Evolutionary conservation across 2,888 invertebrate species (phyloP).

Genomic region (Amphimallon solstitiale): DNA sequence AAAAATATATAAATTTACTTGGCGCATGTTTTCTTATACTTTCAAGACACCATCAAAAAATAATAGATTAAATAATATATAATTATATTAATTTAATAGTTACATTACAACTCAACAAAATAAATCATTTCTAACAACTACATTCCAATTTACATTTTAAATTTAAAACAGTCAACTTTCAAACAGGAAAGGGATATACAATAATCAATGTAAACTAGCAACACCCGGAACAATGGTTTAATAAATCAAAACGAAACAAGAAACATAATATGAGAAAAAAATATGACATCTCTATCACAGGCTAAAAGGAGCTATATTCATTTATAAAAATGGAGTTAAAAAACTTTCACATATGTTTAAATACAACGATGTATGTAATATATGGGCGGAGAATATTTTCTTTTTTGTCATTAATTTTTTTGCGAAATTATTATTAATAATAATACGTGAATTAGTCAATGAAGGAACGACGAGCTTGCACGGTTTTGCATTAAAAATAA

Average conservation of each 20-base stretch:
- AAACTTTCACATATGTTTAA: slow-evolving; percentile 40
- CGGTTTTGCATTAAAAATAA: slow-evolving; percentile 41
- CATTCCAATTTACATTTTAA: neutral
- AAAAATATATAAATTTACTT: too few species aligned
- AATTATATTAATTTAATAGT: too few species aligned
- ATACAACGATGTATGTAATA: slow-evolving; percentile 30
- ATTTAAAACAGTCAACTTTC: slow-evolving; percentile 1
- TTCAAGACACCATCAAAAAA: too few species aligned
- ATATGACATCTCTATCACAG: slow-evolving; percentile 58
- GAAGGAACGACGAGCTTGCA: slow-evolving; percentile 10
- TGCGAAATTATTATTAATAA: slow-evolving; percentile 32
- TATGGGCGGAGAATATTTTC: slow-evolving; percentile 37
- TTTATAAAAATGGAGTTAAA: slow-evolving; percentile 36
- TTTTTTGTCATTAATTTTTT: slow-evolving; percentile 22
- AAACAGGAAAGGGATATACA: slow-evolving; percentile 6
- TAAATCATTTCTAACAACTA: neutral
- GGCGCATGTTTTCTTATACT: too few species aligned
- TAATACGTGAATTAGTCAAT: slow-evolving; percentile 15
- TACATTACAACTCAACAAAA: too few species aligned
- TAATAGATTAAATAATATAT: too few species aligned
- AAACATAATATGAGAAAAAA: slow-evolving; percentile 40
- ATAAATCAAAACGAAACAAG: slow-evolving; percentile 38
- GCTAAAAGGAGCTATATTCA: slow-evolving; percentile 58
- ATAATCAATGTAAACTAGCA: slow-evolving; percentile 49
- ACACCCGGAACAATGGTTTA: slow-evolving; percentile 19